Evolutionary conservation across 1,140 invertebrate species (phyloP).

Genomic region (Bombyx mori): ASM3026992v2 NC_085113.1:5600501-5601000

Average conservation of each 20-base stretch:
- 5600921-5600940: background rate
- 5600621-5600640: background rate
- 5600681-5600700: constrained; percentile 1
- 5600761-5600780: constrained; percentile 15
- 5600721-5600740: constrained; percentile 9
- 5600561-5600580: too few relatives aligned
- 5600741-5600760: constrained; percentile 17
- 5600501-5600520: too few relatives aligned
- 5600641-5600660: too few relatives aligned
- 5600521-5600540: too few relatives aligned
- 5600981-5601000: too few relatives aligned
- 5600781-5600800: constrained; percentile 14
- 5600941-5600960: too few relatives aligned
- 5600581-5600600: too few relatives aligned
- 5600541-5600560: too few relatives aligned
- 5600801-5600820: constrained; percentile 19
- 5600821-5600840: constrained; percentile 34
- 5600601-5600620: too few relatives aligned
- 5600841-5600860: constrained; percentile 46
- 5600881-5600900: background rate
- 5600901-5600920: too few relatives aligned
- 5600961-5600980: too few relatives aligned
- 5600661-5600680: background rate
- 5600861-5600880: constrained; percentile 20
- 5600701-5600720: background rate